A percentile compares a stretch with the other conserved stretches of the same genome.
These are phyloP conservation scores for Corythornis madagascariensis DNA, from an alignment of 2,113 vertebrate genomes.

Conservation along the genomic window DNA sequence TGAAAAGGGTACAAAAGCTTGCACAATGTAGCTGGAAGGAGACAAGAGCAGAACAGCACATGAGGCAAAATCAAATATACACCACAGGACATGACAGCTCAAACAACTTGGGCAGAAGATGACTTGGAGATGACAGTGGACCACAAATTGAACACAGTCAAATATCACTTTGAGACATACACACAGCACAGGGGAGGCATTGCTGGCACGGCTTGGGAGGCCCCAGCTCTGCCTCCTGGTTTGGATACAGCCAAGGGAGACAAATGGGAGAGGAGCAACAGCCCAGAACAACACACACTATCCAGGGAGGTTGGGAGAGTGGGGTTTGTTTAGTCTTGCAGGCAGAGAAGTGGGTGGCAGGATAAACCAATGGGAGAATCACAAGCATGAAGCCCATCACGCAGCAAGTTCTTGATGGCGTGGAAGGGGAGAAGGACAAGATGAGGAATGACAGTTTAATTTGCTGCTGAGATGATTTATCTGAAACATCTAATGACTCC, in stretches of 20 bases:
- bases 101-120: not conserved
- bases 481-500: too few relatives aligned
- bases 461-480: not conserved
- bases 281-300: fast-evolving
- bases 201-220: fast-evolving
- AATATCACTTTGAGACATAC: not conserved
- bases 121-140: too few relatives aligned
- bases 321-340: not conserved
- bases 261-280: not conserved
- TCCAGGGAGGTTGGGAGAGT: fast-evolving
- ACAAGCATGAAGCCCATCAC: not conserved
- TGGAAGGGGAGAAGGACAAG: not conserved
- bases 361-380: not conserved
- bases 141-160: not conserved
- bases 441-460: not conserved
- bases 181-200: not conserved
- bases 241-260: not conserved
- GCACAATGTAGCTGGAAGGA: fast-evolving
- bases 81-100: not conserved
- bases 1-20: not conserved
- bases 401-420: fast-evolving
- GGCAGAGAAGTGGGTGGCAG: not conserved
- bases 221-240: not conserved
- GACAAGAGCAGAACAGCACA: not conserved
- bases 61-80: not conserved